Conservation (phyloP, 2,113 vertebrate genomes). For the Oreochromis niloticus region DNA sequence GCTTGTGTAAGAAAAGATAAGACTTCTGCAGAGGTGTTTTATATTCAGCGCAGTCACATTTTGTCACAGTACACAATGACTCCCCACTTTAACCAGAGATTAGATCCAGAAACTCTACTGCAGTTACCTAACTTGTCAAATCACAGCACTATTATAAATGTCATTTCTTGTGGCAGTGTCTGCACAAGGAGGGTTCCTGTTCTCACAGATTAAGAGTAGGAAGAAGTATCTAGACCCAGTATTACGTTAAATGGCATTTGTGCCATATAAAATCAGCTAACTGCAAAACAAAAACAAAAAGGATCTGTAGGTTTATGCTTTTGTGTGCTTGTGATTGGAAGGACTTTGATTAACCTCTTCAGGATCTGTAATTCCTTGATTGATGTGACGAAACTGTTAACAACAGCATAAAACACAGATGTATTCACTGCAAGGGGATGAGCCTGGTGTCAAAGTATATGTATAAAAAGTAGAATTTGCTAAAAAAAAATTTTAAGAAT, state of each 20-base stretch:
- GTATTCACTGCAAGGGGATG: not conserved
- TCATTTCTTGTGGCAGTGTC: not conserved
- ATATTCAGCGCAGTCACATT: not conserved
- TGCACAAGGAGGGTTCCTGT: not conserved
- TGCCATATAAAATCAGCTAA: not conserved
- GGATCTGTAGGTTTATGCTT: not conserved
- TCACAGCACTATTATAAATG: not conserved
- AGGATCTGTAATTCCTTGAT: not conserved
- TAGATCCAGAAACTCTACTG: not conserved
- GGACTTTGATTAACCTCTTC: not conserved
- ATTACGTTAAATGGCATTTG: not conserved
- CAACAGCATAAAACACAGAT: not conserved
- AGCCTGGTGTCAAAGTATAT: not conserved
- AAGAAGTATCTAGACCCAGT: not conserved
- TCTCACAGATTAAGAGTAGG: not conserved
- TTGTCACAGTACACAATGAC: not conserved
- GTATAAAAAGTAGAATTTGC: not conserved
- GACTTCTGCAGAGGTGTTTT: not conserved
- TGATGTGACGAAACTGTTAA: not conserved
- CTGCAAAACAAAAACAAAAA: not conserved
- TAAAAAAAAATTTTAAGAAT: too few species aligned
- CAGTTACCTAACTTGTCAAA: not conserved
- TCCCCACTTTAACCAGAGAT: not conserved
- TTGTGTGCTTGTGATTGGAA: not conserved
- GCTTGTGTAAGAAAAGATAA: not conserved